Evolutionary conservation across 2,797 vertebrate genomes (phyloP).

Genomic region (Pipistrellus pygmaeus): DNA sequence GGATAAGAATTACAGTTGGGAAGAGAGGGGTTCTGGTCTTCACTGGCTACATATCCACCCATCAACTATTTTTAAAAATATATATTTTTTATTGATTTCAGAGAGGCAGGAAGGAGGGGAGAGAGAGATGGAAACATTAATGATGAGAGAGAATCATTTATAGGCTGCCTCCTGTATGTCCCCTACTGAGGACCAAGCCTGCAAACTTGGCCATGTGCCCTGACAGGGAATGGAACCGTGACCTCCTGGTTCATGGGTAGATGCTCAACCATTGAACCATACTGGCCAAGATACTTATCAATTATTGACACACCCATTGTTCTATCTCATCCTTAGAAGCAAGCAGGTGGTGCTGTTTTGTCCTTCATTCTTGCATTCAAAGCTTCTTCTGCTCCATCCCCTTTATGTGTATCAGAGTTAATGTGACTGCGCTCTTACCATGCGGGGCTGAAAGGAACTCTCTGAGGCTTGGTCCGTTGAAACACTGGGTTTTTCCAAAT

Average conservation of each 20-base stretch:
- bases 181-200: too few species aligned
- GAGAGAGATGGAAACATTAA: too few species aligned
- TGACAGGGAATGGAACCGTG: too few species aligned
- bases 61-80: not conserved
- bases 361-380: not conserved
- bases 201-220: too few species aligned
- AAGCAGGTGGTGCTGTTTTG: not conserved
- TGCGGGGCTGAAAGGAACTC: not conserved
- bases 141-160: too few species aligned
- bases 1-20: not conserved
- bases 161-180: too few species aligned
- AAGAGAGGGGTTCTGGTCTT: not conserved
- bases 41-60: not conserved
- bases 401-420: not conserved
- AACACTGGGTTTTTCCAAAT: not conserved
- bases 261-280: too few species aligned
- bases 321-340: not conserved
- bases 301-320: not conserved
- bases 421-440: not conserved
- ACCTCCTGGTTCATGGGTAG: too few species aligned
- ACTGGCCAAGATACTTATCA: not conserved
- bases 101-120: too few species aligned
- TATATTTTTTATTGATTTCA: too few species aligned
- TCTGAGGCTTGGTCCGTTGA: not conserved
- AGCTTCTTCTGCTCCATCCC: rapidly evolving